A percentile compares a stretch with the other conserved stretches of the same genome.
These are phyloP conservation scores for Selenia dentaria DNA, from an alignment of 2,888 invertebrate species.

Conservation along the genomic window DNA sequence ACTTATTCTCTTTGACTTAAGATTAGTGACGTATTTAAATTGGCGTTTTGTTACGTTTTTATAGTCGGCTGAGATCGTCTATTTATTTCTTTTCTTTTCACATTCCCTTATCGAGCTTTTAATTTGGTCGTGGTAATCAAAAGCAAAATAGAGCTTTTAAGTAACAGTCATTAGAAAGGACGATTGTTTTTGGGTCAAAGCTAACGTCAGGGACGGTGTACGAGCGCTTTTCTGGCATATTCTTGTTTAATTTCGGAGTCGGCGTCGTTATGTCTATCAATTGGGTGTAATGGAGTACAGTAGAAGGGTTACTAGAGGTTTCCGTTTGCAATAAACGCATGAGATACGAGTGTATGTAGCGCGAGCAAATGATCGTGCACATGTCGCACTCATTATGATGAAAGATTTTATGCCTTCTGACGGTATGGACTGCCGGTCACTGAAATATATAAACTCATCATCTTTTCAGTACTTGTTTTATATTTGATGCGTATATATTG, in stretches of 20 bases:
- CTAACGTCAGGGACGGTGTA: constrained; percentile 9
- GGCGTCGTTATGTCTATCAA: constrained; percentile 70
- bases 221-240: constrained; percentile 27
- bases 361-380: constrained; percentile 40
- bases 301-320: constrained; percentile 57
- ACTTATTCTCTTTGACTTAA: constrained; percentile 82
- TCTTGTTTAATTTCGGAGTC: constrained; percentile 56
- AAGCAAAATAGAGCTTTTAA: constrained; percentile 28
- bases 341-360: constrained; percentile 47
- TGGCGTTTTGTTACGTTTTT: constrained; percentile 80
- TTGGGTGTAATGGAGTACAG: constrained; percentile 52
- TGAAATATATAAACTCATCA: too few relatives aligned
- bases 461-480: too few relatives aligned
- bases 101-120: constrained; percentile 66
- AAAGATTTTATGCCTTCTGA: constrained; percentile 64
- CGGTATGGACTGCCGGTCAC: constrained; percentile 45
- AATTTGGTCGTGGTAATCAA: constrained; percentile 68
- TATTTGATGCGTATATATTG: too few relatives aligned
- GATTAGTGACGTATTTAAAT: constrained; percentile 83
- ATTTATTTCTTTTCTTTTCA: constrained; percentile 43
- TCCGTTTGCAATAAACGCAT: constrained; percentile 75
- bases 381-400: constrained; percentile 50
- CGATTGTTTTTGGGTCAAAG: constrained; percentile 11
- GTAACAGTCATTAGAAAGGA: constrained; percentile 25
- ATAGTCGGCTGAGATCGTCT: constrained; percentile 53